A percentile compares a stretch with the other conserved stretches of the same genome.
These are phyloP conservation scores for Pipra filicauda DNA, from an alignment of 2,113 vertebrate species.

Conservation along the genomic window DNA sequence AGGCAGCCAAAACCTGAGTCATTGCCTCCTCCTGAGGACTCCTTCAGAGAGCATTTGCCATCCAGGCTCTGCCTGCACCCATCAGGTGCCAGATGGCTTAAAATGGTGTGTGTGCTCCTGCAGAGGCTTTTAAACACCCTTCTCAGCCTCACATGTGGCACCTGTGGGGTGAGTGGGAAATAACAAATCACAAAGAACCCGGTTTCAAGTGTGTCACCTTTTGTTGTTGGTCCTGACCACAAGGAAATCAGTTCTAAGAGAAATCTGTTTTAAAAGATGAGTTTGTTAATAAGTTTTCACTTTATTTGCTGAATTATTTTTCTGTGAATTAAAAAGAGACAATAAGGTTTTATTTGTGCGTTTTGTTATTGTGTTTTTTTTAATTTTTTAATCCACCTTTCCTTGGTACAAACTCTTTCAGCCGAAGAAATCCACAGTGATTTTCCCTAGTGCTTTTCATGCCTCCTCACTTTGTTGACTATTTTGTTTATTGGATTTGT, in stretches of 20 bases:
- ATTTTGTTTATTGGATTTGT: conserved; percentile 47
- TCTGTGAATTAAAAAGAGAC: neutral
- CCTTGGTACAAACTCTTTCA: neutral
- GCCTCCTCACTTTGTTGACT: neutral
- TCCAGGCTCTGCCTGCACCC: neutral
- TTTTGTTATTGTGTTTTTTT: neutral
- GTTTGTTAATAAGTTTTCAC: neutral
- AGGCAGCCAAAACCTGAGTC: neutral
- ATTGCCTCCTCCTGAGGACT: neutral
- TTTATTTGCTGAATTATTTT: neutral
- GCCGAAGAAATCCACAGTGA: neutral
- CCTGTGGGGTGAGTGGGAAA: neutral
- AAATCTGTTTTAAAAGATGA: neutral
- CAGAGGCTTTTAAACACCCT: neutral
- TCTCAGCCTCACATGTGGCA: neutral
- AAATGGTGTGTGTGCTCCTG: neutral
- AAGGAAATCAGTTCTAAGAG: neutral
- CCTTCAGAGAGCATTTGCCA: neutral
- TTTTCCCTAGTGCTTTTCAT: conserved; percentile 24
- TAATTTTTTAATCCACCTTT: neutral
- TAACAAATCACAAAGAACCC: neutral
- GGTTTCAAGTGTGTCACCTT: neutral
- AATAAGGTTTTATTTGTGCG: neutral
- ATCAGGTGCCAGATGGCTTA: neutral
- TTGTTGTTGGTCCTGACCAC: neutral